These are phyloP conservation scores for Watsonalla cultraria DNA, from an alignment of 2,888 invertebrate genomes.

Conservation along the genomic window DNA sequence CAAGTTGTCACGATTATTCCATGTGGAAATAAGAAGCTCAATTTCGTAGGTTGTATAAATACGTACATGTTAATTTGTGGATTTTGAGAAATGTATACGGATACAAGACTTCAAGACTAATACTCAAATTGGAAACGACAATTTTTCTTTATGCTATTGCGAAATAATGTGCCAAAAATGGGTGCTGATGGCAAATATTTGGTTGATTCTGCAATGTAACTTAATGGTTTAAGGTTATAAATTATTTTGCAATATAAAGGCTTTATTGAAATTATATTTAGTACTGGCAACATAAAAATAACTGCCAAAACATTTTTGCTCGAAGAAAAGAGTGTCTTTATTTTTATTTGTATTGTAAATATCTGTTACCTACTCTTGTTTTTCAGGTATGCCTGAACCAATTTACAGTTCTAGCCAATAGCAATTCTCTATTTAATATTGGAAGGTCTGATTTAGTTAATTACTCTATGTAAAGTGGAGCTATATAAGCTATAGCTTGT, in stretches of 20 bases:
- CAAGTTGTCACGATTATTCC: conserved; percentile 37
- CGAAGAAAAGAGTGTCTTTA: too few species aligned
- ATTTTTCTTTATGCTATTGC: conserved; percentile 5
- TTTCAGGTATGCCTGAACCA: not conserved
- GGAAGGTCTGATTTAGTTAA: conserved; percentile 2
- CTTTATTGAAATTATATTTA: not conserved
- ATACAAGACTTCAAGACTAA: conserved; percentile 46
- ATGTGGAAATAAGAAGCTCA: conserved; percentile 9
- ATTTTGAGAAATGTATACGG: conserved; percentile 51
- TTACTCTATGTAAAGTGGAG: conserved; percentile 8
- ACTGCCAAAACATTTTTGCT: not conserved
- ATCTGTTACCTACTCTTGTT: too few species aligned
- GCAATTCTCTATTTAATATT: not conserved
- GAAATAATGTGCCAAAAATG: not conserved
- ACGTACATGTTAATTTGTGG: conserved; percentile 9
- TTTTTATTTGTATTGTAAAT: too few species aligned
- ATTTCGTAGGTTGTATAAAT: conserved; percentile 13
- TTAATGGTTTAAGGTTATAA: not conserved
- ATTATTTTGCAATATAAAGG: not conserved
- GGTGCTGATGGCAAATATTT: not conserved
- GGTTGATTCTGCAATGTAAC: not conserved
- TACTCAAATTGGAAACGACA: conserved; percentile 35
- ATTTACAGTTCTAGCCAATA: not conserved
- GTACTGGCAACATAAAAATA: too few species aligned
- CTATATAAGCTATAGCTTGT: conserved; percentile 57